Evolutionary conservation across 2,113 vertebrate species (phyloP), one percentile per base, ranked within the genome.

Genomic region (Pteronura brasiliensis): DNA sequence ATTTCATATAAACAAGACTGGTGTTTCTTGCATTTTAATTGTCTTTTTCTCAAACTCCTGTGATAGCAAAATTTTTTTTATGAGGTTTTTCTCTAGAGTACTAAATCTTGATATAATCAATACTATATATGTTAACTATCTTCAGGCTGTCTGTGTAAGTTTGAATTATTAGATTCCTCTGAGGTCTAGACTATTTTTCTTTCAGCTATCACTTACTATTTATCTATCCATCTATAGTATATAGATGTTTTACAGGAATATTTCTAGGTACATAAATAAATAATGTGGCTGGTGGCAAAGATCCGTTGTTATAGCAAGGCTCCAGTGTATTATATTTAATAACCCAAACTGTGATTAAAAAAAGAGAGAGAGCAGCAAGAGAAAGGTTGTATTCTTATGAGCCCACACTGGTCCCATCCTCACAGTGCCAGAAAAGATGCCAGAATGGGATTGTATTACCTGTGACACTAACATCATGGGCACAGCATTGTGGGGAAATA

Each of bases 151-250:
- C 97, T 98, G 94, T 94, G 81, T 97, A 95, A 96, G 93, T 93
- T 95, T 98, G 97, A 98, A 97, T 97, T 98, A 98, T 98, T 98
- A 94, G 85, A 93, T 96, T 97, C 96, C 93, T 98, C 90, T 96
- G 94, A 96, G 85, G 82, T 93, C 90, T 95, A 79, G 77, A 95
- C 72, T 82, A 94, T 97, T 97, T 98, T 98, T 98, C 96, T 97
- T 96, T 86, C 25, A 8, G 95, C 90, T 94, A 96, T 98, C 97
- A 97, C 92, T 98, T 94, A 93, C 90, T 79, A 96, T 98, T 97
- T 97, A 95, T 97, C 94, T 97, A 86, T 96, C 95, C 94, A 96
- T 98, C 96, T 96, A 93, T 93, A 97, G 88, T 82, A 94, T 93
- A 81, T 83, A 81, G 93, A 93, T 97, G 88, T 90, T 97, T 96